Evolutionary conservation across 1,140 invertebrate genomes (phyloP).

Genomic region (Apocrypta bakeri): DNA sequence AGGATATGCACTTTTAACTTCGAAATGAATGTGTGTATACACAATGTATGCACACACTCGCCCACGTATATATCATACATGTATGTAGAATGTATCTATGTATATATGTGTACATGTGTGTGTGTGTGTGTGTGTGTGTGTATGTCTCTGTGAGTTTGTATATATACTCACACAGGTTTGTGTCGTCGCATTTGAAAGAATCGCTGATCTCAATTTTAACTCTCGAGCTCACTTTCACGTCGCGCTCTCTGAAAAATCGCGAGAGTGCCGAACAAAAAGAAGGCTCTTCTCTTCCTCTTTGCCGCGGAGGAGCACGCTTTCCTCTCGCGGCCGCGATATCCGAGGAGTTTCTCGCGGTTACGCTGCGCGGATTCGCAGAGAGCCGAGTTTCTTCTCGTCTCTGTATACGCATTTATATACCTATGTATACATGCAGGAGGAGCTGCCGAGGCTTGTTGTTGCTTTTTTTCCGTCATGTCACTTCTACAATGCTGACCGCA

Average conservation of each 20-base stretch:
- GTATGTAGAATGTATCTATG: no score
- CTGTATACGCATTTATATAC: not conserved
- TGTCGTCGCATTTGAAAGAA: not conserved
- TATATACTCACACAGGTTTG: not conserved
- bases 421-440: not conserved
- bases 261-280: not conserved
- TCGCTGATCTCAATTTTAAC: slow-evolving; percentile 41
- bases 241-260: slow-evolving; percentile 21
- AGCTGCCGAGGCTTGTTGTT: no score
- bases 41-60: not conserved
- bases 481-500: not conserved
- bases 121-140: no score
- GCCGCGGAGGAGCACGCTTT: no score
- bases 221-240: slow-evolving; percentile 41
- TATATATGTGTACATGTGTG: no score
- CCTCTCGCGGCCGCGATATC: not conserved
- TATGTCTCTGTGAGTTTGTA: no score
- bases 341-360: slow-evolving; percentile 30
- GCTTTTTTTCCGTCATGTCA: not conserved
- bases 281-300: not conserved
- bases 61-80: no score
- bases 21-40: no score
- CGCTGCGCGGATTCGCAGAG: not conserved
- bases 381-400: not conserved
- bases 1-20: not conserved